Evolutionary conservation across 2,113 vertebrate genomes (phyloP).

Genomic region (Ptilorrhoa leucosticta): DNA sequence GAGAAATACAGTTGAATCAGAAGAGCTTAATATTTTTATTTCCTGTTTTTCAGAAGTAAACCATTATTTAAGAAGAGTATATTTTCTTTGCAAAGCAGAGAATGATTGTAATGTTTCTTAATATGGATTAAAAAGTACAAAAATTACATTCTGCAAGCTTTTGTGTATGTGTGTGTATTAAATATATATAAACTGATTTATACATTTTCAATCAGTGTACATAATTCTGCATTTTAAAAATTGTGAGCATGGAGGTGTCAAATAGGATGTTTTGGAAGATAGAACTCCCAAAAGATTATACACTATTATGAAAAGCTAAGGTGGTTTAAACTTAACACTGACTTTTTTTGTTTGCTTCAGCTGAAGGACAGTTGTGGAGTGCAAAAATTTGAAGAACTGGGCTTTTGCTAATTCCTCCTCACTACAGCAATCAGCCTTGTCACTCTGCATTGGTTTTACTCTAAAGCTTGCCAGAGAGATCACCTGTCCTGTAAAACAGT

Average conservation of each 20-base stretch:
- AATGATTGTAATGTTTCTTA: slow-evolving; percentile 39
- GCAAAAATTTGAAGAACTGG: neutral
- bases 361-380: neutral
- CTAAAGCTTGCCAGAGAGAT: neutral
- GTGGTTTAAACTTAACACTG: neutral
- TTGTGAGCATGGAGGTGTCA: neutral
- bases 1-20: neutral
- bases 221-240: slow-evolving; percentile 26
- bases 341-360: neutral
- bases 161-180: neutral
- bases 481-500: neutral
- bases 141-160: slow-evolving; percentile 31
- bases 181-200: neutral
- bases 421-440: neutral
- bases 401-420: neutral
- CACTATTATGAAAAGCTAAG: neutral
- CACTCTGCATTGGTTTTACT: neutral
- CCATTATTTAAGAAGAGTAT: neutral
- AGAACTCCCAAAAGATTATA: neutral
- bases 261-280: slow-evolving; percentile 27
- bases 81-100: neutral
- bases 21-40: neutral
- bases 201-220: slow-evolving; percentile 50
- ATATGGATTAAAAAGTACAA: slow-evolving; percentile 28
- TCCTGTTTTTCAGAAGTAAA: slow-evolving; percentile 5